Base-by-base conservation (phyloP, 2,797 vertebrate genomes). In the Spinibarbus caldwelli region DNA sequence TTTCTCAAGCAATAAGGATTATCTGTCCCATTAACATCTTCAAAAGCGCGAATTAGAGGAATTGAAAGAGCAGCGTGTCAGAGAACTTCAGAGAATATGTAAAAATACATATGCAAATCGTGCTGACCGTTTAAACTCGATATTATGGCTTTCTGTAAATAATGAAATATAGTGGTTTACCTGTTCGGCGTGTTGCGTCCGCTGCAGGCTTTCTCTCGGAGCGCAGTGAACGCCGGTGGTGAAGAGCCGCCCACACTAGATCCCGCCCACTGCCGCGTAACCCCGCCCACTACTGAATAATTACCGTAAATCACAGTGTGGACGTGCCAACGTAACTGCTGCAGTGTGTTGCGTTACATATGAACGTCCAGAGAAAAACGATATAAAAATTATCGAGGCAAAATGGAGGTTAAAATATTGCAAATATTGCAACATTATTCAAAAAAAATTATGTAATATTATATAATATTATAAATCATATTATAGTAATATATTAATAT, bases 181-280 rank as follows among this genome's bases (percentile, higher is more conserved):
- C 95, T 96, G 95, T 93, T 93, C 92, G 87, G 92, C 76, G 93
- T 93, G 90, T 90, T 64, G 91, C 90, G 93, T 93, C 90, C 87
- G 91, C 92, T 89, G 90, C 87, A 87, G 90, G 93, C 92, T 94
- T 91, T 89, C 89, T 82, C 92, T 92, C 82, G 86, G 79, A 90
- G 87, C 87, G 85, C 87, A 89, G 83, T 87, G 90, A 88, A 82
- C 82, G 86, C 82, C 88, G 77, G 64, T 47, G 43, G 82, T 52
- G 75, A 49, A 62, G 85, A 70, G 77, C 76, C 38, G 43, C 78
- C 34, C 57, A 47, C n/a, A 41, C 15, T 8, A 38, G 34, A 75
- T 6, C 70, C 71, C 86, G 80, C 86, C 88, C 62, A 59, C 14
- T 21, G 21, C 0, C 2, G 2, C 15, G 3, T 34, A 71, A 77